Conservation (phyloP, 2,113 vertebrate species). For the Eudyptes chrysolophus region DNA sequence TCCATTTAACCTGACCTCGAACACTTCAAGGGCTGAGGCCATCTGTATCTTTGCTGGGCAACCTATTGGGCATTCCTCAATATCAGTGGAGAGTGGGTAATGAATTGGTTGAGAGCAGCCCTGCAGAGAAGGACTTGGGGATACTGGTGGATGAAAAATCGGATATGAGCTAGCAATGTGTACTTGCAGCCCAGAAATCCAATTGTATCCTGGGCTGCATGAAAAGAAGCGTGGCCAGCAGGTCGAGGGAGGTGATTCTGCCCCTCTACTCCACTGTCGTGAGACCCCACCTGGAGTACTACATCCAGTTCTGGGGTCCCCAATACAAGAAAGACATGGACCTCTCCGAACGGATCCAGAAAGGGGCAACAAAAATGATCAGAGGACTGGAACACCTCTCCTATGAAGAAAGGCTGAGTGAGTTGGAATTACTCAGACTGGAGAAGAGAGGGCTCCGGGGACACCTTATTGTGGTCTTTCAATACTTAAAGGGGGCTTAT, state of each 20-base stretch:
- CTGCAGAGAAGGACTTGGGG: neutral
- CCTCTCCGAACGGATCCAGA: neutral
- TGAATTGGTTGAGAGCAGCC: neutral
- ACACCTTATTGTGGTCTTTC: neutral
- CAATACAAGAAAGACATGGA: neutral
- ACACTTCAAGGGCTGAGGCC: neutral
- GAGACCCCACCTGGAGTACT: neutral
- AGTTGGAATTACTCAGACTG: neutral
- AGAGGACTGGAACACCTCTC: neutral
- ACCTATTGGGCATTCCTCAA: neutral
- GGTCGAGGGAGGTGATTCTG: neutral
- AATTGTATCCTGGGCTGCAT: neutral
- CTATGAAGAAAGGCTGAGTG: neutral
- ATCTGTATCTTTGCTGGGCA: neutral
- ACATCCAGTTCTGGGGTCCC: neutral
- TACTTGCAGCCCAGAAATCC: neutral
- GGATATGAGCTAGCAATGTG: neutral
- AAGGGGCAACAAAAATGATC: neutral
- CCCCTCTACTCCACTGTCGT: neutral
- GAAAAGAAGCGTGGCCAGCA: neutral
- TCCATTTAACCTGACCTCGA: neutral
- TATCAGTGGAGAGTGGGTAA: neutral
- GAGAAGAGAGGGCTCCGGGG: neutral
- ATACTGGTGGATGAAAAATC: neutral
- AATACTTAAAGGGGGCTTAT: fast-evolving